Evolutionary conservation across 2,113 vertebrate genomes (phyloP).

Genomic region (Thryonomys swinderianus): DNA sequence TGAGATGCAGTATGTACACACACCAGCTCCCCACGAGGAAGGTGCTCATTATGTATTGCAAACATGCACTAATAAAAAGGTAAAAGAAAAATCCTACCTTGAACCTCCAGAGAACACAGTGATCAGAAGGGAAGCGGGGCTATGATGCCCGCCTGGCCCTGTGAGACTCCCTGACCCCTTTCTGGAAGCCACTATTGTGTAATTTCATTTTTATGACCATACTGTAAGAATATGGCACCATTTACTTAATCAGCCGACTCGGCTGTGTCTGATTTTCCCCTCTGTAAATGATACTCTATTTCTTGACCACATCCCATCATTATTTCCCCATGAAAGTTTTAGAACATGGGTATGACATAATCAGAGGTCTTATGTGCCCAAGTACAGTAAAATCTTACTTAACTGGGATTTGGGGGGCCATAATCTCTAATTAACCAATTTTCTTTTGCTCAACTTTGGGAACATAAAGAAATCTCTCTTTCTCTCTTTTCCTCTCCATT

Average conservation of each 20-base stretch:
- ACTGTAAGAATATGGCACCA: background rate
- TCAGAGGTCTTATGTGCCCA: slow-evolving; percentile 42
- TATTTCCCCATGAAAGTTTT: slow-evolving; percentile 63
- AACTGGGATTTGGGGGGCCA: slow-evolving; percentile 50
- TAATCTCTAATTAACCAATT: slow-evolving; percentile 63
- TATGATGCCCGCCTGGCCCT: background rate
- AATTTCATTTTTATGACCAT: background rate
- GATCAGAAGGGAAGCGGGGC: background rate
- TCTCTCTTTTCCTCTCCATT: background rate
- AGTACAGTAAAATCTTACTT: slow-evolving; percentile 58
- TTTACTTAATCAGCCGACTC: background rate
- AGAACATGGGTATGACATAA: slow-evolving; percentile 54
- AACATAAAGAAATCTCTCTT: slow-evolving; percentile 20
- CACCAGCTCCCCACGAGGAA: background rate
- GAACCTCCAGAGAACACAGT: background rate
- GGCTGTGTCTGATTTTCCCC: background rate
- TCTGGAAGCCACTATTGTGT: background rate
- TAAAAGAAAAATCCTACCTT: background rate
- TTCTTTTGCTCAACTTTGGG: slow-evolving; percentile 64
- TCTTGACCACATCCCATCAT: slow-evolving; percentile 65
- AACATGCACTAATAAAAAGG: background rate
- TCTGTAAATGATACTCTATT: slow-evolving; percentile 49
- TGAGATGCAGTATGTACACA: background rate
- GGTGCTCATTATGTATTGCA: background rate
- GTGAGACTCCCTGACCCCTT: background rate